Percentiles rank a stretch among this genome's conserved stretches.
Conservation (phyloP, 2,888 invertebrate species). For the Lepas anatifera region DNA sequence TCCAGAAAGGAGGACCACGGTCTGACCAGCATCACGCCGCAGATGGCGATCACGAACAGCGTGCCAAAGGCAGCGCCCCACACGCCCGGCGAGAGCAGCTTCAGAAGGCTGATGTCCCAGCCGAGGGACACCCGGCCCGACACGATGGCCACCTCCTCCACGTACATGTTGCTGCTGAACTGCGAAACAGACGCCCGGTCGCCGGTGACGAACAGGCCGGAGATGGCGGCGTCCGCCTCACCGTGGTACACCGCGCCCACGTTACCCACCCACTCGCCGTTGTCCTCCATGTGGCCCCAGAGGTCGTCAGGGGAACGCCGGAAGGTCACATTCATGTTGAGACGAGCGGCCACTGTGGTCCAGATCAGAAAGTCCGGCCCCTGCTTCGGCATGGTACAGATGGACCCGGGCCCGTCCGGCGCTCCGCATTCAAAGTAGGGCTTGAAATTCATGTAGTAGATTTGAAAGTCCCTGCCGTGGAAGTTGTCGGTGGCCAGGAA, state of each 20-base stretch:
- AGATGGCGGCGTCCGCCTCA: conserved; percentile 10
- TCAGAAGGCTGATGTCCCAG: not conserved
- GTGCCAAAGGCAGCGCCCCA: not conserved
- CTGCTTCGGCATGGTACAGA: not conserved
- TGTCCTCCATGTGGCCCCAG: conserved; percentile 4
- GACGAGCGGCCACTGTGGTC: not conserved
- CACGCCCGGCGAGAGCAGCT: not conserved
- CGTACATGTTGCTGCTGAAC: not conserved
- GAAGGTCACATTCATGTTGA: conserved; percentile 11
- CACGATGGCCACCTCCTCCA: not conserved
- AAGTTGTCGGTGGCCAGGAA: not conserved
- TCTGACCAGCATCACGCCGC: not conserved
- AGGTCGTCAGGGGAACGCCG: not conserved
- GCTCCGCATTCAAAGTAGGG: conserved; percentile 1
- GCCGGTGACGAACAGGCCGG: conserved; percentile 1
- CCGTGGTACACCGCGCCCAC: conserved; percentile 4
- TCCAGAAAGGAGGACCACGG: not conserved
- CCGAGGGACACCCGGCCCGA: not conserved
- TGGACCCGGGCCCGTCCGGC: not conserved
- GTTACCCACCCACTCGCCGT: conserved; percentile 11
- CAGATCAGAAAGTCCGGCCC: not conserved
- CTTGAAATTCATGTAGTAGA: not conserved
- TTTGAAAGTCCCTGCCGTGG: not conserved
- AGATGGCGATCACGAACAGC: not conserved
- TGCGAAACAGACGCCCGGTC: not conserved